These are phyloP conservation scores for Cordylochernes scorpioides DNA, from an alignment of 2,888 invertebrate species.

Conservation along the genomic window DNA sequence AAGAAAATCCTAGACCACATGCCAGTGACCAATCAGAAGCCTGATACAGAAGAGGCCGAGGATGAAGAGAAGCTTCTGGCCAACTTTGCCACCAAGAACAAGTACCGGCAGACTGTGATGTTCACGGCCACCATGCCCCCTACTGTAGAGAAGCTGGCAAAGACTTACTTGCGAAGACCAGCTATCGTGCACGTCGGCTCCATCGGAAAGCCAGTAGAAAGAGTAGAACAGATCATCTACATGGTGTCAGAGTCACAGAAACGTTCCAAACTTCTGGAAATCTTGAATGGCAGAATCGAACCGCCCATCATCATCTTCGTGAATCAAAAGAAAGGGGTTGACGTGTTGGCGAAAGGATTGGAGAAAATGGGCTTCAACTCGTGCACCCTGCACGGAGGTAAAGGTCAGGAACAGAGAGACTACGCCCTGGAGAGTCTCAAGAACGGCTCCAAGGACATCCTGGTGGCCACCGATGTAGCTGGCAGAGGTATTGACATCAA, in stretches of 20 bases:
- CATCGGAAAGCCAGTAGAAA: constrained; percentile 82
- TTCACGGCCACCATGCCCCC: constrained; percentile 99
- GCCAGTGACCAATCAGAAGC: constrained; percentile 92
- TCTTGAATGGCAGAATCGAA: constrained; percentile 55
- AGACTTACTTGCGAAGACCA: constrained; percentile 75
- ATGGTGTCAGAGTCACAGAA: constrained; percentile 88
- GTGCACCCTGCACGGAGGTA: constrained; percentile 92
- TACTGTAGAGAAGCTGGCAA: constrained; percentile 79
- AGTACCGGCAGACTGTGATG: constrained; percentile 97
- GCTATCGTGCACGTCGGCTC: constrained; percentile 94
- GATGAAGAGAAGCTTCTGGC: constrained; percentile 64
- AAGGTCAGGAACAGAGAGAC: constrained; percentile 97
- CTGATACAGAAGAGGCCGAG: constrained; percentile 92
- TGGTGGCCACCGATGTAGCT: constrained; percentile 97
- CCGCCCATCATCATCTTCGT: constrained; percentile 98
- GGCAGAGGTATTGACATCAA: constrained; percentile 99
- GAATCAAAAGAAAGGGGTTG: constrained; percentile 98
- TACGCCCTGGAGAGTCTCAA: constrained; percentile 89
- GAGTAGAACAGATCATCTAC: constrained; percentile 88
- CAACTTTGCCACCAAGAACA: constrained; percentile 83
- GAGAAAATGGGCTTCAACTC: constrained; percentile 91
- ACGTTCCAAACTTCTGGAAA: constrained; percentile 68
- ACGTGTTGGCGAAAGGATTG: constrained; percentile 80
- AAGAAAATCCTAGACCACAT: constrained; percentile 90
- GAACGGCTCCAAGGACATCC: constrained; percentile 78